Evolutionary conservation across 2,888 invertebrate species (phyloP), one percentile per base, ranked within the genome.

Genomic region (Drosophila parthenogenetica): DNA sequence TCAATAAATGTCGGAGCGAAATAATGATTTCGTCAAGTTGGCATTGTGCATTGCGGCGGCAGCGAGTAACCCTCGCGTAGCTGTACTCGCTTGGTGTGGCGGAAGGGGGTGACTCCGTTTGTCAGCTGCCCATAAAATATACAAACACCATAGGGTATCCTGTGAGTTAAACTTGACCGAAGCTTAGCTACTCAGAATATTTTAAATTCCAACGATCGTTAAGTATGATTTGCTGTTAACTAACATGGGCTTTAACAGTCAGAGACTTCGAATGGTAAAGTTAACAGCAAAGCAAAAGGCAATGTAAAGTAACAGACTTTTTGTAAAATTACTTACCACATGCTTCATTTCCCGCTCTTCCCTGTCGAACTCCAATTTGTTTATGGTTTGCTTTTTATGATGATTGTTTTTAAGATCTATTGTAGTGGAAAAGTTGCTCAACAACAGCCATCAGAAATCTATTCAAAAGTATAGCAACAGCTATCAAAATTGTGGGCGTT

Each of bases 1-100:
- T 91, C 91, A 91, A 91, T 91, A 91, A 91, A 91, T 91, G 91
- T 91, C 91, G 90, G 86, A 53, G 86, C 86, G 85, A 87, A 89
- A 90, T 90, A 90, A 90, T 89, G 87, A 90, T 89, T 90, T 90
- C 89, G 88, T 90, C 81, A 87, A 84, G 81, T 87, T 73, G 74
- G 71, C 77, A 77, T 81, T 84, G 86, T 80, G 79, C 83, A 81
- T 59, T 67, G 50, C 37, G 57, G 60, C 53, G 57, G 32, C 58
- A 14, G 46, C 7, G 39, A 22, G 40, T 50, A 68, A 81, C 68
- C 69, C 72, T 64, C 60, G 29, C 49, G 5, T n/a, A 42, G 54
- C 17, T n/a, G n/a, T n/a, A n/a, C n/a, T n/a, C n/a, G n/a, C n/a
- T 25, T 35, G 5, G 22, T 7, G 58, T 46, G 37, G 19, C n/a